Conservation (phyloP, 1,140 invertebrate species). For the Bathynomus jamesi region DNA sequence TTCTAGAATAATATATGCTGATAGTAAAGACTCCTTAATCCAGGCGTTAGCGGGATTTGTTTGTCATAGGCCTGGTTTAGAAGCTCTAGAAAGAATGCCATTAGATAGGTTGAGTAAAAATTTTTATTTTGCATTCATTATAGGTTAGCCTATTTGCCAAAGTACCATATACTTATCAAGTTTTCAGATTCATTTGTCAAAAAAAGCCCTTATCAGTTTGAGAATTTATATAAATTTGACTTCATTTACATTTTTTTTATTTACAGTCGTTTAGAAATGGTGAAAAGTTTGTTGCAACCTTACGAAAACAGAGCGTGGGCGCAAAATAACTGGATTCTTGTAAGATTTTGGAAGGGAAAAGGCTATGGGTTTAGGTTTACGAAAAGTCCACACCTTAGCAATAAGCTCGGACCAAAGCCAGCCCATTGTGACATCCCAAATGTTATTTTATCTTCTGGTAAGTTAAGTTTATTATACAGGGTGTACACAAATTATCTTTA, state of each 20-base stretch:
- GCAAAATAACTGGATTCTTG: slow-evolving; percentile 74
- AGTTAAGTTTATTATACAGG: neutral
- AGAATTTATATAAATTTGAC: neutral
- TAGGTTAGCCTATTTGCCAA: neutral
- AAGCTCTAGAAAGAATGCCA: slow-evolving; percentile 56
- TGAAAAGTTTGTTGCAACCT: slow-evolving; percentile 60
- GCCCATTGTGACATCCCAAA: slow-evolving; percentile 17
- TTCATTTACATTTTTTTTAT: slow-evolving; percentile 1
- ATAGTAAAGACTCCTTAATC: slow-evolving; percentile 65
- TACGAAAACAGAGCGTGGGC: slow-evolving; percentile 79
- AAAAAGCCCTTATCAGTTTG: too few species aligned
- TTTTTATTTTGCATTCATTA: slow-evolving; percentile 12
- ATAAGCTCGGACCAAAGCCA: slow-evolving; percentile 46
- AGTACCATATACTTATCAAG: too few species aligned
- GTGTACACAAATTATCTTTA: too few species aligned
- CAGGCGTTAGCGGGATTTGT: slow-evolving; percentile 66
- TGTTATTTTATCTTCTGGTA: neutral
- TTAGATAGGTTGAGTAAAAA: slow-evolving; percentile 44
- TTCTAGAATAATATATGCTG: slow-evolving; percentile 62
- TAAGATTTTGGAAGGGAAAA: slow-evolving; percentile 74
- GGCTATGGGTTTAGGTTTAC: slow-evolving; percentile 72
- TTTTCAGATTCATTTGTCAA: too few species aligned
- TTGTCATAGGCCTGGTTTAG: slow-evolving; percentile 52
- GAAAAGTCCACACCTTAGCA: slow-evolving; percentile 52
- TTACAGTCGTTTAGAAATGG: slow-evolving; percentile 52